Conservation (phyloP, 2,888 invertebrate species). For the Meganola albula region DNA sequence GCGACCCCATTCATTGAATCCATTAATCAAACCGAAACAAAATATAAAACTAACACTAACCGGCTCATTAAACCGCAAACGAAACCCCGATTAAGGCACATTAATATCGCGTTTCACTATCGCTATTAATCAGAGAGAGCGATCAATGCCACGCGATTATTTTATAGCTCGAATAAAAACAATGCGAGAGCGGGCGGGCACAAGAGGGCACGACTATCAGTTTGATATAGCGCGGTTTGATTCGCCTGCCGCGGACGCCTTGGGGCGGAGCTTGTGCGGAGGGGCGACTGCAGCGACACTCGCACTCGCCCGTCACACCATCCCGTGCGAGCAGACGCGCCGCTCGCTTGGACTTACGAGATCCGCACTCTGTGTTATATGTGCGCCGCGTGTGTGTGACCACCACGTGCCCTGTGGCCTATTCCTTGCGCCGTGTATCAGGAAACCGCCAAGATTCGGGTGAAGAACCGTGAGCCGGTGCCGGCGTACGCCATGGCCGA, state of each 20-base stretch:
- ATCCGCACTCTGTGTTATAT: slow-evolving; percentile 44
- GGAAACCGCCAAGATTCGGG: slow-evolving; percentile 87
- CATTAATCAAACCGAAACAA: slow-evolving; percentile 24
- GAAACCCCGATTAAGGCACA: slow-evolving; percentile 30
- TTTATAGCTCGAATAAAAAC: slow-evolving; percentile 74
- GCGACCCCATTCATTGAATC: slow-evolving; percentile 23
- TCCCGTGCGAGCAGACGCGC: slow-evolving; percentile 45
- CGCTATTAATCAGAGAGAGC: slow-evolving; percentile 43
- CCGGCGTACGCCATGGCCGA: slow-evolving; percentile 90
- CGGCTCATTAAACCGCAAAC: slow-evolving; percentile 35
- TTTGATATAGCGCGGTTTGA: slow-evolving; percentile 72
- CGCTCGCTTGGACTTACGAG: slow-evolving; percentile 21
- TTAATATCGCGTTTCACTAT: slow-evolving; percentile 41
- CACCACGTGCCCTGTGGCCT: slow-evolving; percentile 53
- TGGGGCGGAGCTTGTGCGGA: slow-evolving; percentile 58
- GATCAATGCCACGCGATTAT: slow-evolving; percentile 56
- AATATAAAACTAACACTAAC: slow-evolving; percentile 28
- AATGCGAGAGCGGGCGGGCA: slow-evolving; percentile 66
- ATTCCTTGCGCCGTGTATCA: slow-evolving; percentile 44
- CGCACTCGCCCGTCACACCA: slow-evolving; percentile 49
- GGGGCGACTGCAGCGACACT: slow-evolving; percentile 52
- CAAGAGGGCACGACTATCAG: slow-evolving; percentile 67
- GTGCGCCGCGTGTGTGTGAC: slow-evolving; percentile 55
- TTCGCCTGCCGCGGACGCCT: slow-evolving; percentile 72
- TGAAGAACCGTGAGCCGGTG: slow-evolving; percentile 91